Base-by-base conservation (phyloP, 2,113 vertebrate species). In the Gymnocephalus cernua region DNA sequence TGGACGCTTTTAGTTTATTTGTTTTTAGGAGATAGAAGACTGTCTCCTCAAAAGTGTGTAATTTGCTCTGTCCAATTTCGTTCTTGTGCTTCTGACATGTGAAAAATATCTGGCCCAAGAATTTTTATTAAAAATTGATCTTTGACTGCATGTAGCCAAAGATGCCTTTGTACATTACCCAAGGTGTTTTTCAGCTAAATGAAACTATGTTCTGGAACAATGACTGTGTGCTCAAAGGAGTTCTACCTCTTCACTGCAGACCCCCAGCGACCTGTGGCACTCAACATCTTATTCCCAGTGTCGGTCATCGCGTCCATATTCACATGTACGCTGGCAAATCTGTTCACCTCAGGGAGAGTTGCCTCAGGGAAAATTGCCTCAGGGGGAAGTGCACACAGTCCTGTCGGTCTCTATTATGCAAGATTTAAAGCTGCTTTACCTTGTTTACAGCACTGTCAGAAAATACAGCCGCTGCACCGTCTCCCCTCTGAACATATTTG, bases 401-500 rank as follows among this genome's bases (percentile, higher is more conserved):
- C 86, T 80, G 79, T 83, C 89, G 77, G 83, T 87, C 79, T 87
- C 80, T 80, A 89, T 92, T 89, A 85, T 88, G 54, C 57, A 73
- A 89, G 85, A 89, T 90, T 89, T 86, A 76, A 86, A 90, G 82
- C 79, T 62, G 80, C 66, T 81, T 63, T 66, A 66, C 78, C 80
- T 84, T 89, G 89, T 92, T 93, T 91, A 91, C 82, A 81, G 75
- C 77, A 29, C 66, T 78, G 69, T 90, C 80, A 80, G 27, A 67
- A 74, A 66, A 64, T 64, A 59, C 72, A 88, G 62, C 85, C 80
- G 85, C 79, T 54, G 62, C 82, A 58, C 68, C 5, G 57, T 38
- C 50, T 58, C 51, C 86, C 59, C 71, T 80, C 27, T 64, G 69
- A 78, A 84, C 82, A 83, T 82, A 77, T 86, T 83, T 78, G 53